These are phyloP conservation scores for Eupeodes latifasciatus DNA, from an alignment of 2,888 invertebrate genomes.

Conservation along the genomic window DNA sequence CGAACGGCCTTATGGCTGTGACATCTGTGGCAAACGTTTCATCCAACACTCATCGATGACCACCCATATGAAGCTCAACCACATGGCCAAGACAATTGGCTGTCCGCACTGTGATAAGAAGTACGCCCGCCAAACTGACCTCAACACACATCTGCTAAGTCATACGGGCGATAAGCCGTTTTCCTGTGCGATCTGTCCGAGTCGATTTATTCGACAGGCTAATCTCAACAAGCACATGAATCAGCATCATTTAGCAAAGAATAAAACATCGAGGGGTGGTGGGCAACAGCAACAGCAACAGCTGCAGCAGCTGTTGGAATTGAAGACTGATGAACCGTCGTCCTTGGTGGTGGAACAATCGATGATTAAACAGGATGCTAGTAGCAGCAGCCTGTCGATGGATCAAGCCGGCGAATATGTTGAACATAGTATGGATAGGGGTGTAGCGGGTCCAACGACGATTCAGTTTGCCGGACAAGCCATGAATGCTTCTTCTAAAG, in stretches of 20 bases:
- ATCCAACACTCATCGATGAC: conserved; percentile 81
- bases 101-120: conserved; percentile 81
- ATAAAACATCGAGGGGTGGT: conserved; percentile 10
- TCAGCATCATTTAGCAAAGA: conserved; percentile 79
- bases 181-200: conserved; percentile 79
- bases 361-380: neutral
- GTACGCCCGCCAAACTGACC: conserved; percentile 80
- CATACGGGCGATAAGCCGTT: conserved; percentile 81
- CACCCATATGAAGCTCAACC: conserved; percentile 81
- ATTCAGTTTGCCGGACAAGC: conserved; percentile 34
- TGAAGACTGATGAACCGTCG: conserved; percentile 11
- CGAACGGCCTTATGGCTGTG: conserved; percentile 81
- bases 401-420: neutral
- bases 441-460: neutral
- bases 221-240: conserved; percentile 81
- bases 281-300: too few species aligned
- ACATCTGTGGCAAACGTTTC: conserved; percentile 80
- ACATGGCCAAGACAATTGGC: conserved; percentile 80
- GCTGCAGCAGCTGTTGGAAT: neutral
- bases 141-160: conserved; percentile 80
- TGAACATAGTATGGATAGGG: neutral
- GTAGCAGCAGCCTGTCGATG: neutral
- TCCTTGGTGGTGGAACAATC: neutral
- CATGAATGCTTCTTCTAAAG: neutral
- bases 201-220: conserved; percentile 80